Evolutionary conservation across 2,888 invertebrate genomes (phyloP).

Genomic region (Teleiodes luculella): DNA sequence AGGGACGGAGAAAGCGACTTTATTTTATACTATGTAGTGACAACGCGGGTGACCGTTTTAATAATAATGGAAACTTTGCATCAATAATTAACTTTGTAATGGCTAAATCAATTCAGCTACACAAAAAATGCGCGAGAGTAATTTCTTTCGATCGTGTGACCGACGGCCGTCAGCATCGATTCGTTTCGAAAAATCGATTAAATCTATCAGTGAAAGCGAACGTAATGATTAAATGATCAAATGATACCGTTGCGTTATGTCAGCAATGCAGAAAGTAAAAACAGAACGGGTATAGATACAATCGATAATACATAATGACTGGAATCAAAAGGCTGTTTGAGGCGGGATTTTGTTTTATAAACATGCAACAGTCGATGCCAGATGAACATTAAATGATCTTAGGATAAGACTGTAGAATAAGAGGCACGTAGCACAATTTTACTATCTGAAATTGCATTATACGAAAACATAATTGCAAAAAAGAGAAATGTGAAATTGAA

Average conservation of each 20-base stretch:
- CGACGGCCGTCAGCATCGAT: conserved; percentile 28
- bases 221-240: conserved; percentile 5
- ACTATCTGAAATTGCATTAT: no score
- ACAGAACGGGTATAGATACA: conserved; percentile 20
- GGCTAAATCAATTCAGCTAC: neutral
- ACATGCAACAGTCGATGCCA: neutral
- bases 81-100: no score
- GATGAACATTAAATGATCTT: no score
- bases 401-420: neutral
- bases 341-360: neutral
- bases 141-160: conserved; percentile 12
- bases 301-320: conserved; percentile 11
- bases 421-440: no score
- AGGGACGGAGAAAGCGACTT: no score
- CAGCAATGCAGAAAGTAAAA: conserved; percentile 9
- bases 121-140: conserved; percentile 1
- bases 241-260: conserved; percentile 10
- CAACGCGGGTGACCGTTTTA: no score
- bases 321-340: neutral
- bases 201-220: conserved; percentile 37
- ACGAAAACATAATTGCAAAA: no score
- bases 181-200: conserved; percentile 33
- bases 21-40: no score
- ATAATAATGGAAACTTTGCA: no score
- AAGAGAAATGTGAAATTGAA: no score